Conservation (phyloP, 2,113 vertebrate genomes). For the Grantiella picta region DNA sequence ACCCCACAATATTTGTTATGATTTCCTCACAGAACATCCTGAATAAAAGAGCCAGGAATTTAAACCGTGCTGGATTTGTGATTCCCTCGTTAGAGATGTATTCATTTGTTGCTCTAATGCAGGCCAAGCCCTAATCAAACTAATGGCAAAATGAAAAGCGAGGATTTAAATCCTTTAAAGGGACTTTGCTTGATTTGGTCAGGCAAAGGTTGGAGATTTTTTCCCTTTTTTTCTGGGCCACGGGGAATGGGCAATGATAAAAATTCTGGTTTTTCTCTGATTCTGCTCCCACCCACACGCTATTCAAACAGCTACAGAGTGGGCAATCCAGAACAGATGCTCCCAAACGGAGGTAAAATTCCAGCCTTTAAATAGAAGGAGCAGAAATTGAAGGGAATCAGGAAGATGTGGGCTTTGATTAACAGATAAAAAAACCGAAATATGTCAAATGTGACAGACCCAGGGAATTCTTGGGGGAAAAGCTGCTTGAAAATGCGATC, state of each 20-base stretch:
- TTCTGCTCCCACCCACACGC: neutral
- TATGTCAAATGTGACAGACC: slow-evolving; percentile 10
- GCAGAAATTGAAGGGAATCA: neutral
- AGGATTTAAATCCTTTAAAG: neutral
- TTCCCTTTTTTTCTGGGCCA: neutral
- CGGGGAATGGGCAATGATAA: neutral
- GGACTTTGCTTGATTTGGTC: neutral
- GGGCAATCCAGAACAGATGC: slow-evolving; percentile 36
- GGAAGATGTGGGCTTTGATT: neutral
- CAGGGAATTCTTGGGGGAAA: neutral
- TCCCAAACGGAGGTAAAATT: slow-evolving; percentile 35
- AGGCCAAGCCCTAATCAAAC: slow-evolving; percentile 32
- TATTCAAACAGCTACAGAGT: neutral
- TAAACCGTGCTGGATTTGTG: neutral
- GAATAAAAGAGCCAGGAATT: neutral
- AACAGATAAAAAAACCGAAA: neutral
- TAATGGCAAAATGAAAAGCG: slow-evolving; percentile 11
- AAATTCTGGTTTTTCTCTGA: neutral
- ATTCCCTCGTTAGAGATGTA: neutral
- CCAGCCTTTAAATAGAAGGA: neutral
- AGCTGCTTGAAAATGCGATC: neutral
- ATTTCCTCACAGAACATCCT: neutral
- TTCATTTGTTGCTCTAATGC: neutral
- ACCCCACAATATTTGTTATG: rapidly evolving
- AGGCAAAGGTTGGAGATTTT: neutral